These are phyloP conservation scores for Dynastes grantii DNA, from an alignment of 2,888 invertebrate genomes.

Conservation along the genomic window DNA sequence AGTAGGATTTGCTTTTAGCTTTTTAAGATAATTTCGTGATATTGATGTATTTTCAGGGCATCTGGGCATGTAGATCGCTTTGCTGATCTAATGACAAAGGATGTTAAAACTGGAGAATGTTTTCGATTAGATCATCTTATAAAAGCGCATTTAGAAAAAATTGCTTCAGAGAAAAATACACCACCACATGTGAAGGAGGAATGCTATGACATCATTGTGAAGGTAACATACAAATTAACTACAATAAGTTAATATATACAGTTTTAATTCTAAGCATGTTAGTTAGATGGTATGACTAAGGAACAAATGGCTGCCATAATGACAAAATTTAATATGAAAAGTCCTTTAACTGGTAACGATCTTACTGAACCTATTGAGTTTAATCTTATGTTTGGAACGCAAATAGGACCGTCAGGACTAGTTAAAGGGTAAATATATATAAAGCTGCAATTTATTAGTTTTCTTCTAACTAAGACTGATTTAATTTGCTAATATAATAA, in stretches of 20 bases:
- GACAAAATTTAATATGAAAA: constrained; percentile 91
- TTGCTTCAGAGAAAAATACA: constrained; percentile 88
- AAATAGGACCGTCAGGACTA: constrained; percentile 96
- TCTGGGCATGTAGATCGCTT: constrained; percentile 99
- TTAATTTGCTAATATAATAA: no score
- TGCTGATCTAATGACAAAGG: constrained; percentile 99
- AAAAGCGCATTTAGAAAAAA: constrained; percentile 93
- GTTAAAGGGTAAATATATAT: constrained; percentile 82
- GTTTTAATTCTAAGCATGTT: constrained; percentile 49
- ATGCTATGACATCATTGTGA: constrained; percentile 85
- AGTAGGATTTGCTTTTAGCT: constrained; percentile 71
- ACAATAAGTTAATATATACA: constrained; percentile 9
- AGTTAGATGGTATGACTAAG: constrained; percentile 93
- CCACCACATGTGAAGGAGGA: constrained; percentile 80
- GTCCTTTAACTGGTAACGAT: constrained; percentile 95
- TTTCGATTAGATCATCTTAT: constrained; percentile 98
- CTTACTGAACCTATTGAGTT: constrained; percentile 97
- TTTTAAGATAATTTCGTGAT: background rate
- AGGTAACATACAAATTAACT: constrained; percentile 68
- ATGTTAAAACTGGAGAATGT: constrained; percentile 95
- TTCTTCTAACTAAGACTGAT: no score
- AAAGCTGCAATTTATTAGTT: background rate
- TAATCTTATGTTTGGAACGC: constrained; percentile 99
- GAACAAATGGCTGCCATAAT: constrained; percentile 91
- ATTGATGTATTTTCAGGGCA: constrained; percentile 74